A percentile compares a stretch with the other conserved stretches of the same genome.
These are phyloP conservation scores for Taurulus bubalis DNA, from an alignment of 2,113 vertebrate genomes.

Conservation along the genomic window DNA sequence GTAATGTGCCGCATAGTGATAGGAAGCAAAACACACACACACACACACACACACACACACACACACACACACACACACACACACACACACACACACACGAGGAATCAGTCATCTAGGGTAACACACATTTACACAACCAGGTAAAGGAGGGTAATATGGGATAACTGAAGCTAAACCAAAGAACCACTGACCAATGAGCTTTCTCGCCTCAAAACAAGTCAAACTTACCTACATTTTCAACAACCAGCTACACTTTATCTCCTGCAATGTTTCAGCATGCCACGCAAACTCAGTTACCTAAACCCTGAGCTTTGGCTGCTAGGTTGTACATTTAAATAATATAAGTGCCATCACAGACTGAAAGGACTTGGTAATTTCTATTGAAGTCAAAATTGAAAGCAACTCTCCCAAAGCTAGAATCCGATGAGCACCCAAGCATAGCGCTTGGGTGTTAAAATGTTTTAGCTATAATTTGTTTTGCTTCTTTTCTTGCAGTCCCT, in stretches of 20 bases:
- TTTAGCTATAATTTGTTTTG: conserved; percentile 26
- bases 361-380: not conserved
- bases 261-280: not conserved
- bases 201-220: not conserved
- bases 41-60: too few species aligned
- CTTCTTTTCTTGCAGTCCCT: conserved; percentile 9
- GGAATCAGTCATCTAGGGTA: too few species aligned
- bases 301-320: not conserved
- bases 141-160: not conserved
- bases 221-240: not conserved
- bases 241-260: too few species aligned
- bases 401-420: not conserved
- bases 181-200: not conserved
- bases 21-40: not conserved
- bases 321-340: not conserved
- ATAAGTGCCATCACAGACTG: not conserved
- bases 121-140: too few species aligned
- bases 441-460: conserved; percentile 16
- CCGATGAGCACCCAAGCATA: too few species aligned
- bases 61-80: too few species aligned
- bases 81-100: not conserved
- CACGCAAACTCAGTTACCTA: too few species aligned
- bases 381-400: not conserved
- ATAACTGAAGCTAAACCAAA: not conserved
- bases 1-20: too few species aligned